Percentiles rank a stretch among this genome's conserved stretches.
Evolutionary conservation across 2,888 invertebrate genomes (phyloP).

Genomic region (Macaria notata): DNA sequence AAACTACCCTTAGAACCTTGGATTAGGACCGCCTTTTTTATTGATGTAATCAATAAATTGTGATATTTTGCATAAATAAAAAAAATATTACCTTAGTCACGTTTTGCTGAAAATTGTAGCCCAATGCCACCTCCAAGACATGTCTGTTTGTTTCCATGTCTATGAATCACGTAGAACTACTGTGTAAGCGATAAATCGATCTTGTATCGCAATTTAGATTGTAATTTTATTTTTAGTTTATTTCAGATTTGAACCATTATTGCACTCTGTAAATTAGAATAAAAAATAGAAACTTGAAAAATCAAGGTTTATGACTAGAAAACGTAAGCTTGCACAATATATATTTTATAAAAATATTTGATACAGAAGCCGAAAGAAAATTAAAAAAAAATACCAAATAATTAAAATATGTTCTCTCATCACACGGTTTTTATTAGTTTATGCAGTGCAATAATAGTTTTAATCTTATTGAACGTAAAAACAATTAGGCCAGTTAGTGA

Average conservation of each 20-base stretch:
- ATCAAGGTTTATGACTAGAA: too few relatives aligned
- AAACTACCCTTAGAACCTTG: neutral
- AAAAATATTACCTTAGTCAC: too few relatives aligned
- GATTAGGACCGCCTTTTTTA: conserved; percentile 19
- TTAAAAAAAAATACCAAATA: too few relatives aligned
- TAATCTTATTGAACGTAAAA: conserved; percentile 11
- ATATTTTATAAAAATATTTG: too few relatives aligned
- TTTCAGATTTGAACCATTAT: conserved; percentile 13
- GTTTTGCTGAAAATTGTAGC: too few relatives aligned
- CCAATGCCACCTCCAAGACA: conserved; percentile 18
- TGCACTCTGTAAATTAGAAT: conserved; percentile 2
- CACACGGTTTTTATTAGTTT: too few relatives aligned
- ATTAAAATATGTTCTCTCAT: too few relatives aligned
- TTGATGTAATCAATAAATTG: conserved; percentile 26
- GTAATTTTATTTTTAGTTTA: conserved; percentile 32
- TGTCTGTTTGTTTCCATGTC: conserved; percentile 45
- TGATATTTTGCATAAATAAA: conserved; percentile 13
- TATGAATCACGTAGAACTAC: conserved; percentile 31
- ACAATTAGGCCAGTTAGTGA: conserved; percentile 31
- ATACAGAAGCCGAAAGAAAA: neutral
- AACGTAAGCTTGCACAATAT: too few relatives aligned
- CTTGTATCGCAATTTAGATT: conserved; percentile 39
- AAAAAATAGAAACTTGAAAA: too few relatives aligned
- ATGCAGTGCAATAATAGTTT: conserved; percentile 12
- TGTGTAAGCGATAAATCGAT: conserved; percentile 37